Base-by-base conservation (phyloP, 2,888 invertebrate species). In the Archips crataeganus region DNA sequence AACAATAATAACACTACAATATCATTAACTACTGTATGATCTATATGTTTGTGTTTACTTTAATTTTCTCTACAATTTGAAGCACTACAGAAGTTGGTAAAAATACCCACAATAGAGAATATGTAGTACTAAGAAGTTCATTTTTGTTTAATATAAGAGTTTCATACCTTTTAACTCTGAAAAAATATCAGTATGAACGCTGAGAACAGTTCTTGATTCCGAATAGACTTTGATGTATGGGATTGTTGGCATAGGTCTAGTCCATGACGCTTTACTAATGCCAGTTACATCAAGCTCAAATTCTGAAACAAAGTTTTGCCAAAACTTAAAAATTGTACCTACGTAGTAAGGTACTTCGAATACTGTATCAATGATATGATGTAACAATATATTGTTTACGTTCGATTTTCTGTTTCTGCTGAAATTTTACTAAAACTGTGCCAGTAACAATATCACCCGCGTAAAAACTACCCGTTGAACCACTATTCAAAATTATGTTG, bases 391-490 rank as follows among this genome's bases (percentile, higher is more conserved):
- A 47, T 39, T 61, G 51, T 71, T 83, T 87, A 94, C 94, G 79
- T 80, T 90, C 84, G 74, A 93, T 80, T 81, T 87, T 87, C 74
- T 85, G 83, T 73, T 84, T 84, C 76, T 86, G 85, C 61, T 87
- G 84, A 76, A 91, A 85, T 75, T 90, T 87, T 76, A 94, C 77
- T 66, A 85, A 80, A n/a, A 92, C 84, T 6, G 83, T 83, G 76
- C 94, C 94, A 54, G 94, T 93, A 54, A 94, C 90, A 66, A 93
- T 87, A 80, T 92, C 89, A 75, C 93, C 93, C 10, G 90, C 84
- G 75, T 91, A 92, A 80, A 92, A 87, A 78, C 82, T 85, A 70
- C 86, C 89, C 51, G 87, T 88, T 15, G 87, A 85, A 79, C 89
- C 87, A 83, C 88, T 90, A 75, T 93, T 90, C 47, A 94, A 78